phyloP scores from a whole-genome alignment of 2,888 invertebrate species.

The Coenonympha arcania region DNA sequence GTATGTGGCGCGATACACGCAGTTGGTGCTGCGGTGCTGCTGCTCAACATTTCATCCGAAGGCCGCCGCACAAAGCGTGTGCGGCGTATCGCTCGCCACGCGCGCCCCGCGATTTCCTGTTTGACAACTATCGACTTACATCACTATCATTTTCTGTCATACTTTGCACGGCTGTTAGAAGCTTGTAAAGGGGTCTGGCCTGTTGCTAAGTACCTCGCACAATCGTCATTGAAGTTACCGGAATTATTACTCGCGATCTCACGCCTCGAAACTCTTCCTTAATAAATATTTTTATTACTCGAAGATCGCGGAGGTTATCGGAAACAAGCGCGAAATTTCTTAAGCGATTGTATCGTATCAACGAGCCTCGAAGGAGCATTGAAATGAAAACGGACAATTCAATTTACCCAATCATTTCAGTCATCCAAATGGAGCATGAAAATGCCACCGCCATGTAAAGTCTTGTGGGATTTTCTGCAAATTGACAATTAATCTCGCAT shows the following conservation, averaged over 20 bases:
- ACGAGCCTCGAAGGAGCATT: conserved; percentile 39
- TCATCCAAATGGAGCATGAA: conserved; percentile 64
- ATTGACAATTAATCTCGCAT: conserved; percentile 39
- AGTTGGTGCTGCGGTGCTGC: too few species aligned
- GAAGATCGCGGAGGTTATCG: conserved; percentile 8
- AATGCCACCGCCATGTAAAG: conserved; percentile 52
- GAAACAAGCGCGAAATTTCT: conserved; percentile 38
- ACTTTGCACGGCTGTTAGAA: conserved; percentile 65
- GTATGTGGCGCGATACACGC: conserved; percentile 47
- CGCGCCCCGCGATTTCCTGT: conserved; percentile 71
- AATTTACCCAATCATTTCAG: conserved; percentile 62
- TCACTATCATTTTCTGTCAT: conserved; percentile 72
- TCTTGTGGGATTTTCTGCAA: conserved; percentile 57
- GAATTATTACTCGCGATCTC: conserved; percentile 59
- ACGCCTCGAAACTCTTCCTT: conserved; percentile 56
- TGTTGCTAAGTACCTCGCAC: conserved; percentile 62
- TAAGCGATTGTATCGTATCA: conserved; percentile 39
- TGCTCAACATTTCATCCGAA: conserved; percentile 62
- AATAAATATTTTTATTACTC: conserved; percentile 38
- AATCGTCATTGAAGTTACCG: conserved; percentile 62
- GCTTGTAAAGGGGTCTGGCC: conserved; percentile 64
- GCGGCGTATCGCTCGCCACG: conserved; percentile 61
- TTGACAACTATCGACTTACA: conserved; percentile 73
- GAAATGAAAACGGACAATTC: conserved; percentile 53
- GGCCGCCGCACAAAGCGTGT: conserved; percentile 64